Conservation (phyloP, 2,888 invertebrate species). For the Pimpla rufipes region DNA sequence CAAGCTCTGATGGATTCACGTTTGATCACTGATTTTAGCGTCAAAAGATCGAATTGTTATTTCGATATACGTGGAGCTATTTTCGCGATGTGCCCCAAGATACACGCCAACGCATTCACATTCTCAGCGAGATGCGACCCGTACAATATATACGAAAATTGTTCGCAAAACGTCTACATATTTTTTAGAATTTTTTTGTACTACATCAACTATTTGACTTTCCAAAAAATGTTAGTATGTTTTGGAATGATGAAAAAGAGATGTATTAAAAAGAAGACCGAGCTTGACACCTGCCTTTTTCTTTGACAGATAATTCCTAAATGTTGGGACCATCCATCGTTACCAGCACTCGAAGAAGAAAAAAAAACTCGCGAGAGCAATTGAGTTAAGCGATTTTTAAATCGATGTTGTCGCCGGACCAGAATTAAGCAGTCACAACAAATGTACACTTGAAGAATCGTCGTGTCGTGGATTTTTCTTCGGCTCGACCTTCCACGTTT, state of each 20-base stretch:
- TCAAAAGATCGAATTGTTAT: background rate
- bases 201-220: background rate
- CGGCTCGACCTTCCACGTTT: background rate
- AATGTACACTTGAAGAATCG: conserved; percentile 7
- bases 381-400: conserved; percentile 15
- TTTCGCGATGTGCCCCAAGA: too few species aligned
- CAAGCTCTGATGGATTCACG: too few species aligned
- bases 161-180: too few species aligned
- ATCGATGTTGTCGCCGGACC: conserved; percentile 33
- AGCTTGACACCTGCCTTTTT: background rate
- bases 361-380: background rate
- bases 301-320: background rate
- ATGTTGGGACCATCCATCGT: background rate
- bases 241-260: too few species aligned
- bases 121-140: conserved; percentile 2
- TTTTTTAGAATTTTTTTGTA: too few species aligned
- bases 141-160: too few species aligned
- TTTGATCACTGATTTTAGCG: background rate
- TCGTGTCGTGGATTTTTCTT: background rate
- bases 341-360: background rate
- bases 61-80: background rate
- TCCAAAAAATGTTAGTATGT: too few species aligned
- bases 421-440: conserved; percentile 52
- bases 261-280: background rate
- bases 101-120: too few species aligned